These are phyloP conservation scores for Acrobasis repandana DNA, from an alignment of 2,888 invertebrate genomes.

Conservation along the genomic window DNA sequence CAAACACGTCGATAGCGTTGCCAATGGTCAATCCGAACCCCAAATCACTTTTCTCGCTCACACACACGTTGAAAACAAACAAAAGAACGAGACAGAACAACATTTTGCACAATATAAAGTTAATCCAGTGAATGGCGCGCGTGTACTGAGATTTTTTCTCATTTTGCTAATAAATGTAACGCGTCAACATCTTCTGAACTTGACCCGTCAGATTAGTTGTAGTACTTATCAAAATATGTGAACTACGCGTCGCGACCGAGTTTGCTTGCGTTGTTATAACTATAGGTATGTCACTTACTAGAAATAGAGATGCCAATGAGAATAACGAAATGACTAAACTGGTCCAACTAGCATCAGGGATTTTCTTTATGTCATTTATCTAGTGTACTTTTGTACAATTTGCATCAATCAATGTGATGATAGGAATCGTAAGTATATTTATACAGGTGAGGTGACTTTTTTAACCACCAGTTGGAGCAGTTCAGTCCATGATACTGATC, in stretches of 20 bases:
- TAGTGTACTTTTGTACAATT: no score
- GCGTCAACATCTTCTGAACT: slow-evolving; percentile 70
- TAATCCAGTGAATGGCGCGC: slow-evolving; percentile 46
- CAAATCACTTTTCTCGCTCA: slow-evolving; percentile 59
- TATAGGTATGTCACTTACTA: not conserved
- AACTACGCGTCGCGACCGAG: slow-evolving; percentile 14
- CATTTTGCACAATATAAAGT: slow-evolving; percentile 36
- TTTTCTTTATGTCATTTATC: no score
- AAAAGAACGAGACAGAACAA: slow-evolving; percentile 45
- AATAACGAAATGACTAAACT: no score
- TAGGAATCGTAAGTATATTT: no score
- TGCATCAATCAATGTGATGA: no score
- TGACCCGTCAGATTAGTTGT: slow-evolving; percentile 72
- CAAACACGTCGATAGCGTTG: slow-evolving; percentile 73
- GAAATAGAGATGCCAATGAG: no score
- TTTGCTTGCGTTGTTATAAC: not conserved
- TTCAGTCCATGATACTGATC: no score
- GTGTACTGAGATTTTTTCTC: slow-evolving; percentile 69
- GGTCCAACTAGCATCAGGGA: no score
- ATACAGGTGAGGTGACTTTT: no score
- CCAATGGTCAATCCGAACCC: slow-evolving; percentile 70
- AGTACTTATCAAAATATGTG: slow-evolving; percentile 36
- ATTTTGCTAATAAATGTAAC: slow-evolving; percentile 68
- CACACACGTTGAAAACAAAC: slow-evolving; percentile 49
- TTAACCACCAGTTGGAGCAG: no score